phyloP scores from a whole-genome alignment of 1,140 invertebrate genomes.

The Chrysomallon squamiferum region DNA sequence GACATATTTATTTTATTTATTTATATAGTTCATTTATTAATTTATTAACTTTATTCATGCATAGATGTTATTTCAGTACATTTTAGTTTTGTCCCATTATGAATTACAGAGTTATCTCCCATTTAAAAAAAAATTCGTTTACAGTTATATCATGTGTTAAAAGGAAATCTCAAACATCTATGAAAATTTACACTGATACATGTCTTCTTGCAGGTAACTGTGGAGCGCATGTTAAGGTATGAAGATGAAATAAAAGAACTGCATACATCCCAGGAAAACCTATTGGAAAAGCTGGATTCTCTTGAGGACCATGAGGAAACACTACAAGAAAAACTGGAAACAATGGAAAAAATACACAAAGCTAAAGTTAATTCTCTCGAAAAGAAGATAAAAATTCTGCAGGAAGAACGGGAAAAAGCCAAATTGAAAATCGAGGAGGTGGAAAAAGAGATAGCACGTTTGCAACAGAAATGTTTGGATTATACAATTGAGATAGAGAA shows the following conservation, averaged over 20 bases:
- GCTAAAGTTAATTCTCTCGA: conserved; percentile 40
- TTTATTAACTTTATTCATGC: too few relatives aligned
- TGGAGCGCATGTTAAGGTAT: conserved; percentile 42
- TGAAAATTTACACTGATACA: too few relatives aligned
- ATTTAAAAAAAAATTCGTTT: background rate
- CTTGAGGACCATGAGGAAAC: conserved; percentile 48
- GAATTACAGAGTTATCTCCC: too few relatives aligned
- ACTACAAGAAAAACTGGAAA: conserved; percentile 42
- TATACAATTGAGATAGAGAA: conserved; percentile 11
- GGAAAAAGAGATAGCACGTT: conserved; percentile 10
- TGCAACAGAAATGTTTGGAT: background rate
- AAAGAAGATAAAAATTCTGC: conserved; percentile 22
- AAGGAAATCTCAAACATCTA: too few relatives aligned
- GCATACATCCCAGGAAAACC: conserved; percentile 41
- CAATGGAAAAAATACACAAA: conserved; percentile 40
- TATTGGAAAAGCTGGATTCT: conserved; percentile 44
- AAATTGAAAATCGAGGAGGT: conserved; percentile 10
- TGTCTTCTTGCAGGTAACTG: conserved; percentile 23
- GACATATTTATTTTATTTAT: too few relatives aligned
- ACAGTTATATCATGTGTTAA: conserved; percentile 3
- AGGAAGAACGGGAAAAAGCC: conserved; percentile 19
- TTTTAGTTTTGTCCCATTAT: too few relatives aligned
- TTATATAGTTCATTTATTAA: too few relatives aligned
- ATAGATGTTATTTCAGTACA: too few relatives aligned
- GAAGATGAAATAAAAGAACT: conserved; percentile 47